Evolutionary conservation across 2,113 vertebrate genomes (phyloP), one percentile per base, ranked within the genome.

Genomic region (Clarias magur): DNA sequence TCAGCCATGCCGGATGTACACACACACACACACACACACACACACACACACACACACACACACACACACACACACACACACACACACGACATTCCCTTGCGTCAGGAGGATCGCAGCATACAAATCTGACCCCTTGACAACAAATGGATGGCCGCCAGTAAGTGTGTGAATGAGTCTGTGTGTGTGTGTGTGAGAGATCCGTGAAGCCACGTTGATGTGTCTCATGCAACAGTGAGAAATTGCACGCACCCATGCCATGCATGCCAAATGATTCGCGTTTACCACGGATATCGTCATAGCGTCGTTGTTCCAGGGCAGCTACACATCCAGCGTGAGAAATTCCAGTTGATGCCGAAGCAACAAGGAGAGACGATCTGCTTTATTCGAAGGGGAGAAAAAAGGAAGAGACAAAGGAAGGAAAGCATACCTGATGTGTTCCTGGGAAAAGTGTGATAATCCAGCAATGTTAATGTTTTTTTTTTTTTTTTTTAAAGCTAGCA

Each of bases 141-240:
- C 10, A 80, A 27, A 80, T 9, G 25, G 57, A 80, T 1, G 30
- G 19, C 60, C 4, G 30, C 27, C 27, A 60, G 79, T 80, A 16
- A 0, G 1, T 60, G 54, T 21, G 6, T 60, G 79, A 9, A 17
- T 80, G n/a, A 57, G 76, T 79, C 21, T 56, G 75, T 78, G 53
- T 57, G 76, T 59, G 54, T 59, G 54, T 23, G 83, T 27, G 53
- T 16, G 21, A 59, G 42, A 38, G 83, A 53, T 60, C 23, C 23
- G 53, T 25, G 38, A 67, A 82, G 23, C 59, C 80, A 82, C 80
- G 3, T 27, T 25, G 42, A 82, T 65, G 21, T 19, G 34, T 82
- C 60, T 82, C 80, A 82, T 82, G 80, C 80, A 82, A 82, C 80
- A 82, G 62, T 82, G 38, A 82, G 56, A 84, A 84, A 73, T 84